Conservation (phyloP, 2,888 invertebrate genomes). For the Agrenia bidenticulata region DNA sequence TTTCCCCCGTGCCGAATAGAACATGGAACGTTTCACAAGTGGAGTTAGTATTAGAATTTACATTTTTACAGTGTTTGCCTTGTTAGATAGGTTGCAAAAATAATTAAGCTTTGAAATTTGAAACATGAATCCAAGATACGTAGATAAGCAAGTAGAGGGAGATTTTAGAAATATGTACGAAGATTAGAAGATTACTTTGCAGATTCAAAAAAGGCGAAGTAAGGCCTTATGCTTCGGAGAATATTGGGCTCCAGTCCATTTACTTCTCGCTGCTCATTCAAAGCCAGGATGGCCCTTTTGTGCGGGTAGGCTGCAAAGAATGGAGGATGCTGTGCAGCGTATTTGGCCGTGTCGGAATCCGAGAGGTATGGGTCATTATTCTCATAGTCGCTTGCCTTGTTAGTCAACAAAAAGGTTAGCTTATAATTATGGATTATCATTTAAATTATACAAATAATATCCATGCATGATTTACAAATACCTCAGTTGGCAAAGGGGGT, state of each 20-base stretch:
- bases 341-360: constrained; percentile 49
- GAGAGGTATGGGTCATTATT: constrained; percentile 49
- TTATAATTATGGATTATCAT: too few relatives aligned
- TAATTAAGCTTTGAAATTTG: background rate
- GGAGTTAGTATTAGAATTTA: too few relatives aligned
- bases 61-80: too few relatives aligned
- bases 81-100: too few relatives aligned
- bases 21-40: too few relatives aligned
- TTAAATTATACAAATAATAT: constrained; percentile 3
- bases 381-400: constrained; percentile 44
- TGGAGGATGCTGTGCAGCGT: constrained; percentile 55
- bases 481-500: constrained; percentile 50
- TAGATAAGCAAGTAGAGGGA: background rate
- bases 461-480: too few relatives aligned
- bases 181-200: constrained; percentile 48
- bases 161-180: background rate
- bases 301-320: constrained; percentile 70
- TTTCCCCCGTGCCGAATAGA: too few relatives aligned
- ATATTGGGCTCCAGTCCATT: constrained; percentile 65
- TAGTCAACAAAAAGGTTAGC: background rate
- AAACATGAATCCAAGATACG: background rate
- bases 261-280: constrained; percentile 63
- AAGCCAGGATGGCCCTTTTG: constrained; percentile 63
- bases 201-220: constrained; percentile 61
- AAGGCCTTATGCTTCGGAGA: constrained; percentile 65